Percentiles rank a stretch among this genome's conserved stretches.
Evolutionary conservation across 2,113 vertebrate species (phyloP).

Genomic region (Dolichotis patagonum): DNA sequence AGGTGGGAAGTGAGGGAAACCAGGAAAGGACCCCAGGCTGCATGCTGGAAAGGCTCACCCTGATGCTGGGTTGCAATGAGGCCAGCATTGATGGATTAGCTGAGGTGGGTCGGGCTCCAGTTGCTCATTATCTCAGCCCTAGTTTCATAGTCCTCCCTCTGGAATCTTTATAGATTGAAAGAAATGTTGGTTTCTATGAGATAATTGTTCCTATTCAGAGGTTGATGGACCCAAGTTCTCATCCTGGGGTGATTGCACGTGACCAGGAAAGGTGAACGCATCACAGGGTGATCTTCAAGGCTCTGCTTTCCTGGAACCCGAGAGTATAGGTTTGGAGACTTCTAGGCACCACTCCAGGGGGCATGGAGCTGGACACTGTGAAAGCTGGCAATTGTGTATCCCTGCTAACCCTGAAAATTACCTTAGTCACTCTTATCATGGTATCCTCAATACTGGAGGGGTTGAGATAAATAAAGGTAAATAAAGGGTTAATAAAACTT

Average conservation of each 20-base stretch:
- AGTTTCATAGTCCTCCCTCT: background rate
- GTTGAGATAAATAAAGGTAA: background rate
- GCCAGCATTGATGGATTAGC: background rate
- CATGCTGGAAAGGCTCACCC: background rate
- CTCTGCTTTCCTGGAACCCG: background rate
- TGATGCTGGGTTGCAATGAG: background rate
- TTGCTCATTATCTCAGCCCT: background rate
- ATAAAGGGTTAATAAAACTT: background rate
- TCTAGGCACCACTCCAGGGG: background rate
- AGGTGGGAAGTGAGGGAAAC: background rate
- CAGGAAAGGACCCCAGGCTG: background rate
- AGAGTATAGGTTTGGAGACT: background rate
- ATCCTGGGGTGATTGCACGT: background rate
- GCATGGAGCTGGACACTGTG: background rate
- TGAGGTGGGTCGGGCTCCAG: background rate
- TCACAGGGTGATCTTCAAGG: background rate
- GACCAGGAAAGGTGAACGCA: background rate
- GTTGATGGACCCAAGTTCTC: background rate
- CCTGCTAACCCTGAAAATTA: background rate
- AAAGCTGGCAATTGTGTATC: background rate
- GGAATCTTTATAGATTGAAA: background rate
- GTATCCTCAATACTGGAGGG: background rate
- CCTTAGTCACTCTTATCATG: background rate
- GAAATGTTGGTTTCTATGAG: background rate
- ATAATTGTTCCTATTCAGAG: background rate